Conservation (phyloP, 2,113 vertebrate species). For the Meleagris gallopavo region DNA sequence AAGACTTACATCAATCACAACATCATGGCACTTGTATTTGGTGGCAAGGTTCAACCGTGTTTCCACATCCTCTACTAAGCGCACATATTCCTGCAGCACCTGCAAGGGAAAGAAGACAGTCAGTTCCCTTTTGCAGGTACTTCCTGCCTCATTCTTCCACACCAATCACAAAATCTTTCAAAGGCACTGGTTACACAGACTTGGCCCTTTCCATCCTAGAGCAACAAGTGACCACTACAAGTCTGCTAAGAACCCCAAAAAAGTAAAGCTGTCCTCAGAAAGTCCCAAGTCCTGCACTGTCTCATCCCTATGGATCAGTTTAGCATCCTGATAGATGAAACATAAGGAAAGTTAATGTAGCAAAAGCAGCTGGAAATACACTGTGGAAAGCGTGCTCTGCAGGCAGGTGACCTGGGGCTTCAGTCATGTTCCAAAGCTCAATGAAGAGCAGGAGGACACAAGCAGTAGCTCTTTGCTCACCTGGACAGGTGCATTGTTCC, state of each 20-base stretch:
- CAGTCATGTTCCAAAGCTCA: not conserved
- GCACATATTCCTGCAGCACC: constrained; percentile 92
- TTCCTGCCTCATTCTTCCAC: not conserved
- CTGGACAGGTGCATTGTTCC: constrained; percentile 90
- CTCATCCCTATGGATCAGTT: rapidly evolving
- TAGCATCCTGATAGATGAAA: not conserved
- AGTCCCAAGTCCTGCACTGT: not conserved
- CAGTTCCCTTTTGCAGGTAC: not conserved
- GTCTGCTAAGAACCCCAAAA: not conserved
- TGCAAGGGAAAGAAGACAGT: constrained; percentile 51
- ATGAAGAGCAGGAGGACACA: not conserved
- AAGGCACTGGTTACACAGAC: not conserved
- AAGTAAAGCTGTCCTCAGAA: not conserved
- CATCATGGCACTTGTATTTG: constrained; percentile 95
- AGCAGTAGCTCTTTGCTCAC: constrained; percentile 61
- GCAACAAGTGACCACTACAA: not conserved
- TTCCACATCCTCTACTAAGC: constrained; percentile 89
- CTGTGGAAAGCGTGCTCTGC: not conserved
- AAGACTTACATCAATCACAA: constrained; percentile 89
- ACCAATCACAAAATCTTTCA: not conserved
- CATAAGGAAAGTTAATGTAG: not conserved
- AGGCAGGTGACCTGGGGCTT: not conserved
- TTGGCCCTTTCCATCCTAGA: not conserved
- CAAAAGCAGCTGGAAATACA: not conserved
- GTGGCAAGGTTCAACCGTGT: constrained; percentile 86